Base-by-base conservation (phyloP, 1,140 invertebrate genomes). In the Drosophila kurseongensis region DNA sequence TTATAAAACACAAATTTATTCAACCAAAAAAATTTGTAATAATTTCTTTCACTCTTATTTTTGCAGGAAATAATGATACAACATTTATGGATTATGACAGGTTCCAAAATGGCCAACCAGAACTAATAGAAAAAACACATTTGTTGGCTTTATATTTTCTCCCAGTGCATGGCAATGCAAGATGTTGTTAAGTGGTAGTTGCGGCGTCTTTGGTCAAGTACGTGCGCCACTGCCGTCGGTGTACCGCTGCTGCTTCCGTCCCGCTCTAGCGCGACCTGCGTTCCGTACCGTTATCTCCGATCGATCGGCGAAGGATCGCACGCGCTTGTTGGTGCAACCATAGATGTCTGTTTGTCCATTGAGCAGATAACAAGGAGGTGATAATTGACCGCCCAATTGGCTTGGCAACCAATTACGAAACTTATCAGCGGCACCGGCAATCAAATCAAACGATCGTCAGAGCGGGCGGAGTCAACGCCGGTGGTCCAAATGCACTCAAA, bases 331-430 rank as follows among this genome's bases (percentile, higher is more conserved):
- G 40, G 35, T 58, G 47, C 18, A 18, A 52, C 40, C 42, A 14
- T 16, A 29, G n/a, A 41, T 50, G 18, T 44, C 10, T 18, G n/a
- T 42, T 58, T 61, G 63, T 45, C 44, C 45, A 40, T 68, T 63
- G 78, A 61, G 56, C 50, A 76, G 83, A 88, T 88, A 89, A 89
- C 84, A 83, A 67, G 54, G 76, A 88, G 83, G 84, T 88, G 83
- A 88, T 88, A 88, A 88, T 86, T 88, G 83, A 88, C 83, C 83
- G 83, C 83, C 83, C 83, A 88, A 89, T 88, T 85, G 65, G 83
- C 83, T 79, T 76, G 78, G 83, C 83, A 86, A 89, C 83, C 83
- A 88, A 86, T 86, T 86, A 86, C 84, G 71, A 69, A 60, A 62
- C 79, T 89, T 88, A 88, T 88, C 83, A 79, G 68, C 55, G 57